Evolutionary conservation across 2,888 invertebrate genomes (phyloP), one percentile per base, ranked within the genome.

Genomic region (Argynnis bischoffii): DNA sequence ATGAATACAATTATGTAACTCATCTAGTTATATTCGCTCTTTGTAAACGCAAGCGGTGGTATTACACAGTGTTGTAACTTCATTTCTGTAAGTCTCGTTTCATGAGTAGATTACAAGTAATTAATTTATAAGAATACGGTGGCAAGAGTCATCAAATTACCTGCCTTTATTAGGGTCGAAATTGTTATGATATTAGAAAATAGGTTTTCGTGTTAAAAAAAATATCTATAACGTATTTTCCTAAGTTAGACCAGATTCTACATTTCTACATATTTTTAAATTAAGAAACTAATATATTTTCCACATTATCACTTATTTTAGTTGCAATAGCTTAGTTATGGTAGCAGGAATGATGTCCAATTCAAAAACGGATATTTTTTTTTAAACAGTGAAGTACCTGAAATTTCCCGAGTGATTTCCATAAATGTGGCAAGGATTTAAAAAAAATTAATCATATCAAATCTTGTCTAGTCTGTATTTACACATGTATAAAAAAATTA

Each of bases 111-210:
- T 92, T 92, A 92, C 92, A 88, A 87, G 92, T 92, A 92, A 92
- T 92, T 92, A 92, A 92, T 92, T 92, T 92, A 92, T 92, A 92
- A 92, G 92, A 92, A 91, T 91, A 92, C 91, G 89, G 90, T 85
- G 81, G 76, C 81, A 80, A 81, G 83, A 81, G 80, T 81, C 35
- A 41, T 83, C 72, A 85, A 86, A 89, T 90, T 83, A 82, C 79
- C 76, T 73, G 73, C 68, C 75, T 81, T 85, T 85, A 83, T 84
- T 71, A 80, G 84, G 86, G 88, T 84, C 79, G 64, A 50, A 70
- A 66, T 67, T 64, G 55, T 11, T 63, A 26, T 59, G 65, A 56
- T 68, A 48, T 65, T 54, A 55, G 46, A 61, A 61, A 18, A 61
- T 61, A 51, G 61, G 61, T 57, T 65, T 41, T 57, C 3, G 16